A percentile compares a stretch with the other conserved stretches of the same genome.
Conservation (phyloP, 1,140 invertebrate genomes). For the Idris sp. region DNA sequence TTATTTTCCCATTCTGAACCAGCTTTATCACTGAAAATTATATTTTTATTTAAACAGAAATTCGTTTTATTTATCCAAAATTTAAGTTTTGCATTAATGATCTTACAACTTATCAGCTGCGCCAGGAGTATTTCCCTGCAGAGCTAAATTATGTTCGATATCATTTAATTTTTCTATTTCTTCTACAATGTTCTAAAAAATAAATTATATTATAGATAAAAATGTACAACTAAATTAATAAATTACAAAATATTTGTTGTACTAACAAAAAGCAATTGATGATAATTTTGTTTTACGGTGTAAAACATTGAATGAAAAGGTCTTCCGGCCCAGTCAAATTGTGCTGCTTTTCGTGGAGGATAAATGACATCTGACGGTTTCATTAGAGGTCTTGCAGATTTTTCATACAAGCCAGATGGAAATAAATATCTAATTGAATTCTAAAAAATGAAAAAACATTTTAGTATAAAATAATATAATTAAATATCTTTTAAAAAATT, state of each 20-base stretch:
- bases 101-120: background rate
- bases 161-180: conserved; percentile 83
- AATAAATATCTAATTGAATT: conserved; percentile 93
- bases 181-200: conserved; percentile 77
- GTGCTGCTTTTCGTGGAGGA: conserved; percentile 90
- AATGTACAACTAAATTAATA: conserved; percentile 14
- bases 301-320: conserved; percentile 95
- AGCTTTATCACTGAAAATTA: background rate
- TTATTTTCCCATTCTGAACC: conserved; percentile 1
- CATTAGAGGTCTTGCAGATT: conserved; percentile 90
- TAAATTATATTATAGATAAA: conserved; percentile 2
- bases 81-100: too few species aligned
- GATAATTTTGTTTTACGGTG: conserved; percentile 90
- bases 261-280: conserved; percentile 83
- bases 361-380: conserved; percentile 90
- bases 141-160: conserved; percentile 84
- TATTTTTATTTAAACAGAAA: background rate
- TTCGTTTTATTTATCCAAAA: too few species aligned
- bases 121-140: conserved; percentile 79
- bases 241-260: conserved; percentile 2
- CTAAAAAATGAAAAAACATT: conserved; percentile 75
- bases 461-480: background rate
- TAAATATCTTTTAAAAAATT: background rate
- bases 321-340: conserved; percentile 92
- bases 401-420: conserved; percentile 92